A percentile compares a stretch with the other conserved stretches of the same genome.
Evolutionary conservation across 2,888 invertebrate genomes (phyloP).

Genomic region (Parnassius mnemosyne): DNA sequence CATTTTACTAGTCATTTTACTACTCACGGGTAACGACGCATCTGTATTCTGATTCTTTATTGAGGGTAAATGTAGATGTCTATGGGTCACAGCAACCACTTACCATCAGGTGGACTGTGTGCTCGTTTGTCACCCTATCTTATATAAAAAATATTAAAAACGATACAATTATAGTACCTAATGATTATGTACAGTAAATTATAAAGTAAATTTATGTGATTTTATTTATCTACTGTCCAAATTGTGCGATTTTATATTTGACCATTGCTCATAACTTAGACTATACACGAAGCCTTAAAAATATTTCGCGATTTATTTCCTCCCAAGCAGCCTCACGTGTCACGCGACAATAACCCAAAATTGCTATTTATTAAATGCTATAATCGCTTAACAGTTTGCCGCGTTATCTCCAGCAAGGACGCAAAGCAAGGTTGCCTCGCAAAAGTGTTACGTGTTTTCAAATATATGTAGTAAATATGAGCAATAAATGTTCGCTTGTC

Average conservation of each 20-base stretch:
- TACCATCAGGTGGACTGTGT: no score
- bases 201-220: no score
- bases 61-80: no score
- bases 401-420: constrained; percentile 20
- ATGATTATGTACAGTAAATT: no score
- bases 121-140: no score
- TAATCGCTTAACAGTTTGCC: background rate
- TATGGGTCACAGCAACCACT: no score
- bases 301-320: constrained; percentile 24
- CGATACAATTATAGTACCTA: no score
- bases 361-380: background rate
- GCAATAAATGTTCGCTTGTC: background rate
- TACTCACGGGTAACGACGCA: no score
- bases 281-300: constrained; percentile 22
- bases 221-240: no score
- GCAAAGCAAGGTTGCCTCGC: constrained; percentile 11
- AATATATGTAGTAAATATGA: background rate
- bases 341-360: constrained; percentile 6
- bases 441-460: constrained; percentile 12
- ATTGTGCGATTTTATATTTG: background rate
- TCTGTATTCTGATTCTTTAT: no score
- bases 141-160: no score
- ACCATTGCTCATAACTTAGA: constrained; percentile 18
- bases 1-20: no score
- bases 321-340: constrained; percentile 1